These are phyloP conservation scores for Zygaena filipendulae DNA, from an alignment of 2,888 invertebrate species.

Conservation along the genomic window DNA sequence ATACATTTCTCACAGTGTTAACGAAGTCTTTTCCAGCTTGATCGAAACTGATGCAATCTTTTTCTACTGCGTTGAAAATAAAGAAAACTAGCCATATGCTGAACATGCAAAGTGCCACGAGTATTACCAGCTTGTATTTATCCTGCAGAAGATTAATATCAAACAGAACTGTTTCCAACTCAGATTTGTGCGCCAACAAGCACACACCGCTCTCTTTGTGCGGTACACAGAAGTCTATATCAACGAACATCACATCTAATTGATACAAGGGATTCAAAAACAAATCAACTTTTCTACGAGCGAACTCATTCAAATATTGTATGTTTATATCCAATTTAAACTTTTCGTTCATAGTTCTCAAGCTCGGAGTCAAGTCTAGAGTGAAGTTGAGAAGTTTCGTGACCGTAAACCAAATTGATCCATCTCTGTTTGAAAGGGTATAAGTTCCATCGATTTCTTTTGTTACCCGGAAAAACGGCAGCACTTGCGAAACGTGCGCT, in stretches of 20 bases:
- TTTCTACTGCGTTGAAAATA: slow-evolving; percentile 31
- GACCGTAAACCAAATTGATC: slow-evolving; percentile 41
- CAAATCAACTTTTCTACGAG: slow-evolving; percentile 40
- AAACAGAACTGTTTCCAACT: slow-evolving; percentile 40
- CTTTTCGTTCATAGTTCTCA: slow-evolving; percentile 23
- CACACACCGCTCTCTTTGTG: slow-evolving; percentile 50
- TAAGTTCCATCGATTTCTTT: slow-evolving; percentile 28
- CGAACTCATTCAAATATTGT: slow-evolving; percentile 33
- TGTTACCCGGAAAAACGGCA: slow-evolving; percentile 32
- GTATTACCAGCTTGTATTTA: slow-evolving; percentile 23
- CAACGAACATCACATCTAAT: slow-evolving; percentile 40
- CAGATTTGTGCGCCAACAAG: slow-evolving; percentile 40
- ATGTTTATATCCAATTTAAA: slow-evolving; percentile 39
- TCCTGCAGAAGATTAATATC: slow-evolving; percentile 28
- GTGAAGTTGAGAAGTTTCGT: slow-evolving; percentile 42
- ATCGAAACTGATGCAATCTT: slow-evolving; percentile 25
- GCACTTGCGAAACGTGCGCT: slow-evolving; percentile 26
- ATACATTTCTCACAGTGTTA: slow-evolving; percentile 37
- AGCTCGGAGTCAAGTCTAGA: slow-evolving; percentile 31
- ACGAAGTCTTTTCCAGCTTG: slow-evolving; percentile 48
- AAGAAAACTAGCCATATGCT: slow-evolving; percentile 42
- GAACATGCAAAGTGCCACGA: slow-evolving; percentile 31
- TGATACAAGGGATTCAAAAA: slow-evolving; percentile 43
- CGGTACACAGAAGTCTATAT: slow-evolving; percentile 39
- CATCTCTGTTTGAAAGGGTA: slow-evolving; percentile 35